A percentile compares a stretch with the other conserved stretches of the same genome.
Evolutionary conservation across 2,113 vertebrate species (phyloP).

Genomic region (Mixornis gularis): DNA sequence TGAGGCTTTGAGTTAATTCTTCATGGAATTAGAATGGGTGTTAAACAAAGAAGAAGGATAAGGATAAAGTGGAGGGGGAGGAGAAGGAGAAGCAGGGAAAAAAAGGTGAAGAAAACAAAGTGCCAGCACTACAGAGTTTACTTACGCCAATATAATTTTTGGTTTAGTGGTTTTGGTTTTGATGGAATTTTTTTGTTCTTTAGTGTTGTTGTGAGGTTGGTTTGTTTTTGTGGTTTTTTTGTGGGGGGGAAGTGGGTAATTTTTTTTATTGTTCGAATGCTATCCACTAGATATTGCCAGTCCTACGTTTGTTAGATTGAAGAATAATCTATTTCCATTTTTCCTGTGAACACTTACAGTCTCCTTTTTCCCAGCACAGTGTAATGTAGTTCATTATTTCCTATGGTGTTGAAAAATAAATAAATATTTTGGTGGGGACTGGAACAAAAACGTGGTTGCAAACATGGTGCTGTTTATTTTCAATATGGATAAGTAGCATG

Average conservation of each 20-base stretch:
- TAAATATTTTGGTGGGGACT: not conserved
- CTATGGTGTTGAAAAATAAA: not conserved
- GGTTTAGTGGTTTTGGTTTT: not conserved
- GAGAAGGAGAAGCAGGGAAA: not conserved
- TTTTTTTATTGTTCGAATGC: not conserved
- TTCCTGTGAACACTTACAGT: not conserved
- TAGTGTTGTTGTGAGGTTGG: no score
- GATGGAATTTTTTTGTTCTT: not conserved
- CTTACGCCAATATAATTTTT: not conserved
- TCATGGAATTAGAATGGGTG: not conserved
- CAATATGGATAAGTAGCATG: not conserved
- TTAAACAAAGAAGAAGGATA: not conserved
- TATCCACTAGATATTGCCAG: not conserved
- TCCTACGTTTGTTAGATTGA: not conserved
- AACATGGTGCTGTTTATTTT: not conserved
- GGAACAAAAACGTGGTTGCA: not conserved
- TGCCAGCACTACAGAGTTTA: not conserved
- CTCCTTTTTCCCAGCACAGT: not conserved
- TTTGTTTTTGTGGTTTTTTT: no score
- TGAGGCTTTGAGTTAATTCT: not conserved
- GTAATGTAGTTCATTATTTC: not conserved
- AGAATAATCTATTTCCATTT: not conserved
- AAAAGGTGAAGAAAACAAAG: not conserved
- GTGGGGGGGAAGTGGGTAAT: fast-evolving
- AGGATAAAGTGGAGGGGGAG: not conserved